A percentile compares a stretch with the other conserved stretches of the same genome.
phyloP scores from a whole-genome alignment of 2,797 vertebrate species.

The Menidia menidia region DNA sequence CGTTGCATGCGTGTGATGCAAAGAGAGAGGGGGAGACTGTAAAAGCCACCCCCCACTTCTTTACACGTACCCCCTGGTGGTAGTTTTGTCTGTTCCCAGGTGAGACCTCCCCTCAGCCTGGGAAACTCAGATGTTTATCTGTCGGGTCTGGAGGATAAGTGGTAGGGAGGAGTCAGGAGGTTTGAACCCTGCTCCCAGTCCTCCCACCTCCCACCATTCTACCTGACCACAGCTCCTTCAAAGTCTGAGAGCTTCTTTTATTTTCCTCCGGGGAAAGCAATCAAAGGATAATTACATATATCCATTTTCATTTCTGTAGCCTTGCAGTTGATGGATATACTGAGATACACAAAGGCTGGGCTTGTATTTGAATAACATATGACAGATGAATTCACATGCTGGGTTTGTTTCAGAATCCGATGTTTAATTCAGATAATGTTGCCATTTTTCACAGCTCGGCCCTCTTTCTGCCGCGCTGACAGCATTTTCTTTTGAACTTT shows the following conservation, averaged over 20 bases:
- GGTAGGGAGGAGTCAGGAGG: constrained; percentile 40
- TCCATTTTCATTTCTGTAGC: constrained; percentile 36
- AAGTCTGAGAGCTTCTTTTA: constrained; percentile 41
- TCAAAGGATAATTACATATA: constrained; percentile 44
- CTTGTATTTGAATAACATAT: constrained; percentile 32
- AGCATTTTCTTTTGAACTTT: background rate
- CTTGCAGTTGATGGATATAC: constrained; percentile 19
- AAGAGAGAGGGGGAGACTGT: constrained; percentile 47
- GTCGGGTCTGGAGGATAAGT: constrained; percentile 61
- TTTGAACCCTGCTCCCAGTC: constrained; percentile 7
- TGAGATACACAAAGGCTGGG: constrained; percentile 7
- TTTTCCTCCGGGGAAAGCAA: constrained; percentile 51
- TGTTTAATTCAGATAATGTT: constrained; percentile 9
- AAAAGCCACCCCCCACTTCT: constrained; percentile 56
- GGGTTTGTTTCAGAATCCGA: constrained; percentile 3
- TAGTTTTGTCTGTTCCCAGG: constrained; percentile 66
- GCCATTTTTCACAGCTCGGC: constrained; percentile 8
- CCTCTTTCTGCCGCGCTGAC: background rate
- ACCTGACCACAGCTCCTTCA: constrained; percentile 59
- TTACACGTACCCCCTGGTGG: constrained; percentile 52
- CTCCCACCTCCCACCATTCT: constrained; percentile 10
- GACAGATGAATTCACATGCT: constrained; percentile 14
- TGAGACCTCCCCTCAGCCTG: constrained; percentile 60
- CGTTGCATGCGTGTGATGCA: constrained; percentile 59
- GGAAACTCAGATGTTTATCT: constrained; percentile 74